Conservation (phyloP, 2,888 invertebrate genomes). For the Drosophila demipolita region DNA sequence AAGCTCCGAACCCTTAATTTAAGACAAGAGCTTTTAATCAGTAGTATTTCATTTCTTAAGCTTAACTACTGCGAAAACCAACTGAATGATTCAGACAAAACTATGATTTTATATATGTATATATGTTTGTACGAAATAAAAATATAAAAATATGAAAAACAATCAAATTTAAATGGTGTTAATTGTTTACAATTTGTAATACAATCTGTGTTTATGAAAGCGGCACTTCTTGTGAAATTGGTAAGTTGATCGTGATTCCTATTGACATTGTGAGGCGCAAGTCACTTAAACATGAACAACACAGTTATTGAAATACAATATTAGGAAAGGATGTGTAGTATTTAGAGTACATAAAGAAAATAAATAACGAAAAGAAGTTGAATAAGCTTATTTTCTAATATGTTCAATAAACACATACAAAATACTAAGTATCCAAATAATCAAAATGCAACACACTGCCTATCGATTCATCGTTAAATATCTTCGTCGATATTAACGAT, state of each 20-base stretch:
- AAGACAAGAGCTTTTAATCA: background rate
- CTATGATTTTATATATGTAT: background rate
- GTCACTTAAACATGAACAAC: background rate
- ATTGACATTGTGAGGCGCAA: background rate
- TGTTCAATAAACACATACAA: background rate
- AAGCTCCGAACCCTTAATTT: background rate
- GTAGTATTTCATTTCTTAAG: background rate
- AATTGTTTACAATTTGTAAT: background rate
- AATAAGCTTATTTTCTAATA: background rate
- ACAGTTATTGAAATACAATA: background rate
- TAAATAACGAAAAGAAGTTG: background rate
- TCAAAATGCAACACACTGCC: background rate
- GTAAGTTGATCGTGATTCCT: background rate
- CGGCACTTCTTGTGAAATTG: background rate
- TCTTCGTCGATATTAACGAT: constrained; percentile 12
- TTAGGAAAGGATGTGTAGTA: no score
- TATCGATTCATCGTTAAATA: constrained; percentile 3
- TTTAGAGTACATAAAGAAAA: background rate
- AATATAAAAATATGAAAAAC: background rate
- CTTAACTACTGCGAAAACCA: background rate
- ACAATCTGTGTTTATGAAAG: background rate
- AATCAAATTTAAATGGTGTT: background rate
- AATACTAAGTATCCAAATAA: background rate
- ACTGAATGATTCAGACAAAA: no score
- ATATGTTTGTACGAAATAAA: background rate